Conservation (phyloP, 2,113 vertebrate genomes). For the Trogon melanurus region DNA sequence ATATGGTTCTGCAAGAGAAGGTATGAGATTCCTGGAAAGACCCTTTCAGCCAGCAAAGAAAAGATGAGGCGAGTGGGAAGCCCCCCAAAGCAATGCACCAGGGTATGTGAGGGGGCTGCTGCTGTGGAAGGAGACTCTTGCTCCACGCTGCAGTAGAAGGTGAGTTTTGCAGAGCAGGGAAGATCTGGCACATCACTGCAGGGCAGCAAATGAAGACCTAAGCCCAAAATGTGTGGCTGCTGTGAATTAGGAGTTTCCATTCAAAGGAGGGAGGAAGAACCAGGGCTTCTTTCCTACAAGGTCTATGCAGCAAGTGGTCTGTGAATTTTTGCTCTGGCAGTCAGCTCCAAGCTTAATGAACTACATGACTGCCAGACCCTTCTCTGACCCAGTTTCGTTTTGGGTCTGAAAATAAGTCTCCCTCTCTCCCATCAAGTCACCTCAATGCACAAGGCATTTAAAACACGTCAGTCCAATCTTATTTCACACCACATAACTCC, state of each 20-base stretch:
- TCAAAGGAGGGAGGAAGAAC: not conserved
- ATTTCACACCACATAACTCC: not conserved
- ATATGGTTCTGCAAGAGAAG: not conserved
- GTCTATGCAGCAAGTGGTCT: not conserved
- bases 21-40: not conserved
- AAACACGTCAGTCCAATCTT: not conserved
- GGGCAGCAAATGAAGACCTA: not conserved
- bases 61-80: not conserved
- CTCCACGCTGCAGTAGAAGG: not conserved
- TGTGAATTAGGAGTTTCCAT: not conserved
- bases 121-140: not conserved
- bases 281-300: not conserved
- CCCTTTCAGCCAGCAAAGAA: not conserved
- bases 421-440: not conserved
- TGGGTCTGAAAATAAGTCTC: not conserved
- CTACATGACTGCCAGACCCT: not conserved
- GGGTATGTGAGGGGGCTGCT: not conserved
- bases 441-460: not conserved
- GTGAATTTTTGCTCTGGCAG: not conserved
- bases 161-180: not conserved
- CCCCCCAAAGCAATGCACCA: not conserved
- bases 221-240: not conserved
- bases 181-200: not conserved
- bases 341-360: not conserved
- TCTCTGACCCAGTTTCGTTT: not conserved